Percentiles rank a stretch among this genome's conserved stretches.
Conservation (phyloP, 23 tunicate species). For the Halocynthia roretzi region DNA sequence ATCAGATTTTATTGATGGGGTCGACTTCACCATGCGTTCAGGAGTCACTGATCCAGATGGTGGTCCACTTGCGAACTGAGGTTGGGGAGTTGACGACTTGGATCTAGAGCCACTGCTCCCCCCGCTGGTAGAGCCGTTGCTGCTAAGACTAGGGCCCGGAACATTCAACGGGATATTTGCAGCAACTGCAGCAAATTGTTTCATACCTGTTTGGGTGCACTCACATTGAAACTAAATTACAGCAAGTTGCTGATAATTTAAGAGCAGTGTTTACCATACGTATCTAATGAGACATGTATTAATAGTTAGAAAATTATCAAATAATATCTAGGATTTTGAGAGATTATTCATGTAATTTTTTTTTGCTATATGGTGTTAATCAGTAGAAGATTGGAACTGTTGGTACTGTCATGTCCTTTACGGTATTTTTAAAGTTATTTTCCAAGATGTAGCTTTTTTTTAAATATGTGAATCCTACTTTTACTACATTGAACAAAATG, state of each 20-base stretch:
- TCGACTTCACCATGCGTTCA: constrained; percentile 40
- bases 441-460: too few relatives aligned
- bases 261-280: too few relatives aligned
- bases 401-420: too few relatives aligned
- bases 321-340: too few relatives aligned
- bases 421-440: too few relatives aligned
- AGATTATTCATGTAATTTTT: too few relatives aligned
- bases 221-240: not conserved
- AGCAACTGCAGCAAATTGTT: constrained; percentile 2
- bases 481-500: too few relatives aligned
- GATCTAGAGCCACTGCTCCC: constrained; percentile 41
- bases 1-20: constrained; percentile 16
- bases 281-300: too few relatives aligned
- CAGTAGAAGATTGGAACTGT: too few relatives aligned
- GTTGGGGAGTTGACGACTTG: constrained; percentile 65
- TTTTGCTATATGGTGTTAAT: too few relatives aligned
- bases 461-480: too few relatives aligned
- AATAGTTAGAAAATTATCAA: too few relatives aligned
- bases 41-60: constrained; percentile 50
- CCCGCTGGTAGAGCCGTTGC: constrained; percentile 12
- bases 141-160: not conserved
- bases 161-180: not conserved
- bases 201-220: constrained; percentile 4
- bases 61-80: constrained; percentile 13
- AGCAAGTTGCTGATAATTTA: not conserved